Percentiles rank a stretch among this genome's conserved stretches.
These are phyloP conservation scores for Ammospiza nelsoni DNA, from an alignment of 2,113 vertebrate species.

Conservation along the genomic window DNA sequence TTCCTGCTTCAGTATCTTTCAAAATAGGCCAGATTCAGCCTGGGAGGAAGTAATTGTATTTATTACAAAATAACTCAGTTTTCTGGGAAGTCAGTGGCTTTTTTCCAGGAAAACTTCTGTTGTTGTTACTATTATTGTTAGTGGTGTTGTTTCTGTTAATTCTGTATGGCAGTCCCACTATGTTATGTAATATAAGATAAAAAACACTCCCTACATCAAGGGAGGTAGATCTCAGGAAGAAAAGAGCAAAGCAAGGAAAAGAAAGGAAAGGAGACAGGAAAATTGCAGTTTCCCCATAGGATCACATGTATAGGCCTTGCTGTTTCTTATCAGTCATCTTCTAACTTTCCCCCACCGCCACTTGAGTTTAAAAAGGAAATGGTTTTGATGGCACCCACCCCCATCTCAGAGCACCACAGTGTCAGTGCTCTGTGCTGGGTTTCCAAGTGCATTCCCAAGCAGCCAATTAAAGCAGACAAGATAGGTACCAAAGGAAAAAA, in stretches of 20 bases:
- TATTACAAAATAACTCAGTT: not conserved
- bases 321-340: not conserved
- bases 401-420: not conserved
- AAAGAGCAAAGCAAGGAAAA: not conserved
- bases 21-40: conserved; percentile 12
- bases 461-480: conserved; percentile 33
- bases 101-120: not conserved
- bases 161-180: not conserved
- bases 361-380: not conserved
- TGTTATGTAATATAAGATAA: not conserved
- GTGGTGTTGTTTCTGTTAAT: not conserved
- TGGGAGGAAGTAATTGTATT: not conserved
- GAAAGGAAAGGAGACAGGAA: not conserved
- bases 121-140: not conserved
- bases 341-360: not conserved
- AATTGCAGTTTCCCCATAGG: not conserved
- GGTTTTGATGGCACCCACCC: not conserved
- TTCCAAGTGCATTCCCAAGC: not conserved
- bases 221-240: not conserved
- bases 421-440: not conserved
- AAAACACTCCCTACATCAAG: not conserved
- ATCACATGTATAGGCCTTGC: not conserved
- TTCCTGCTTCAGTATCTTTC: not conserved
- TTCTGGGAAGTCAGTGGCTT: not conserved
- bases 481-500: conserved; percentile 17